Evolutionary conservation across 2,888 invertebrate genomes (phyloP).

Genomic region (Drosophila putrida): DNA sequence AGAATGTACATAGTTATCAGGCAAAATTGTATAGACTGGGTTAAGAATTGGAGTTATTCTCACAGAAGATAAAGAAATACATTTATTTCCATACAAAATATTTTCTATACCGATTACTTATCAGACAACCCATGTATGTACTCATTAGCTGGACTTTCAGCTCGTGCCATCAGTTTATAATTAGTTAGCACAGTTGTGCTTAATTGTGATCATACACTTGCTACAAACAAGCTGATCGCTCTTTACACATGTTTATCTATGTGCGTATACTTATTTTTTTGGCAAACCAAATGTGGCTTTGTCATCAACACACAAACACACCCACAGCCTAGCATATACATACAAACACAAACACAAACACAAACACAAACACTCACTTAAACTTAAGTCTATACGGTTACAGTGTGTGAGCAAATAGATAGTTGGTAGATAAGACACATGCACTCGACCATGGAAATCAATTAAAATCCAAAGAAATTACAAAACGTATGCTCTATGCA

Average conservation of each 20-base stretch:
- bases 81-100: no score
- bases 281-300: slow-evolving; percentile 12
- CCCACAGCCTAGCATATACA: slow-evolving; percentile 11
- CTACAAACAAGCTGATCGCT: slow-evolving; percentile 13
- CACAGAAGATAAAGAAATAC: no score
- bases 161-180: background rate
- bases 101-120: no score
- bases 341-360: slow-evolving; percentile 12
- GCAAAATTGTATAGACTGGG: no score
- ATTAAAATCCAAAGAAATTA: slow-evolving; percentile 80
- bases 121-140: no score
- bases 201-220: slow-evolving; percentile 22
- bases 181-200: background rate
- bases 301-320: slow-evolving; percentile 21
- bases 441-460: slow-evolving; percentile 83
- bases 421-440: slow-evolving; percentile 71
- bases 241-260: slow-evolving; percentile 12
- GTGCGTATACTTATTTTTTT: background rate
- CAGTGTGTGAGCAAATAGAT: slow-evolving; percentile 50
- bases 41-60: no score
- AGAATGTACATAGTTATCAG: no score
- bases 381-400: slow-evolving; percentile 19
- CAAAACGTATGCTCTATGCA: slow-evolving; percentile 35
- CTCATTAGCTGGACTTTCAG: background rate
- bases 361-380: slow-evolving; percentile 11